A percentile compares a stretch with the other conserved stretches of the same genome.
Conservation (phyloP, 2,113 vertebrate species). For the Mugil cephalus region DNA sequence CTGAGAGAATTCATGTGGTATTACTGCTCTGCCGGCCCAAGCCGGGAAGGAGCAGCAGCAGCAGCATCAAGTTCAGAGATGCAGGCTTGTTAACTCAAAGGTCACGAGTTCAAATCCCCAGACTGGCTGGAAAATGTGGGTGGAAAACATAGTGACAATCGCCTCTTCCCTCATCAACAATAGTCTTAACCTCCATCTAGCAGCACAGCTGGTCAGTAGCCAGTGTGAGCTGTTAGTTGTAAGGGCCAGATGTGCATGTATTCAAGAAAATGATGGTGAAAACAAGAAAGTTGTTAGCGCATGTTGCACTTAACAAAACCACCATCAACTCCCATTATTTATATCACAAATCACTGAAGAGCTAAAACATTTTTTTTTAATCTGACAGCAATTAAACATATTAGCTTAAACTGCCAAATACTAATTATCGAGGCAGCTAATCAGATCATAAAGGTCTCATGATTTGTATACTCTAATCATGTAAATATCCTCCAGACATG, state of each 20-base stretch:
- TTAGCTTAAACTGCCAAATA: too few species aligned
- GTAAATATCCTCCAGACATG: too few species aligned
- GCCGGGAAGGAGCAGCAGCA: constrained; percentile 6
- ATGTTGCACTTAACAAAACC: background rate
- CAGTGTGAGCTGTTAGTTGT: background rate
- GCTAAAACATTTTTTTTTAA: too few species aligned
- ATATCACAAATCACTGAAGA: too few species aligned
- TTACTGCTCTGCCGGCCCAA: constrained; percentile 2
- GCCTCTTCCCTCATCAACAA: constrained; percentile 35
- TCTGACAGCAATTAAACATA: too few species aligned
- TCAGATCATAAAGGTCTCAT: too few species aligned
- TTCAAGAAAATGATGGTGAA: background rate
- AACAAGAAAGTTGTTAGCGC: background rate
- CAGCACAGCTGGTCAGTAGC: constrained; percentile 32
- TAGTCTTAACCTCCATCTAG: constrained; percentile 22
- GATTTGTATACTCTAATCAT: too few species aligned
- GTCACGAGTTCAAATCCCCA: constrained; percentile 33
- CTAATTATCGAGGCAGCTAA: too few species aligned
- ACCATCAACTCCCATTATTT: too few species aligned
- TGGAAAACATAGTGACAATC: constrained; percentile 23
- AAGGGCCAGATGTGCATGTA: constrained; percentile 18
- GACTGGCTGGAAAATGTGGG: constrained; percentile 17
- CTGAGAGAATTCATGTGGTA: constrained; percentile 4
- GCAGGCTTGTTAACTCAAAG: constrained; percentile 27
- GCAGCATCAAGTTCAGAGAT: constrained; percentile 31